These are phyloP conservation scores for Hyposoter dolosus DNA, from an alignment of 2,888 invertebrate species.

Conservation along the genomic window DNA sequence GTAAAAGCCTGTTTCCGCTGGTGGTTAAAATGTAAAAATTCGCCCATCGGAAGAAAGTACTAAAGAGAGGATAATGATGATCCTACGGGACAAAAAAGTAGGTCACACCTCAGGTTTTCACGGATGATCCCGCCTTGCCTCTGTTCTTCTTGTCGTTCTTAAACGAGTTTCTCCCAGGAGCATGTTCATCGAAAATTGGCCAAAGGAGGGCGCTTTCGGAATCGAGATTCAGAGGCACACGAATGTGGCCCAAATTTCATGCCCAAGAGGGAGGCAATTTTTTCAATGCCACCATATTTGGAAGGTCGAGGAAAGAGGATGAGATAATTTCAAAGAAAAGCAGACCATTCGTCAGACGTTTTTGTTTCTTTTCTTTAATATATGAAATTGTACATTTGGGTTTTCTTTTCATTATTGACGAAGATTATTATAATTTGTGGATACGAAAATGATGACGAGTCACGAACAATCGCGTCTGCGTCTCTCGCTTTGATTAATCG, in stretches of 20 bases:
- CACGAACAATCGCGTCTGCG: conserved; percentile 76
- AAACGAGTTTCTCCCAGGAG: conserved; percentile 57
- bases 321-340: conserved; percentile 1
- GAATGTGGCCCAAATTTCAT: conserved; percentile 23
- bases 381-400: conserved; percentile 56
- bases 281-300: conserved; percentile 8
- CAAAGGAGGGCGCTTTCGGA: conserved; percentile 53
- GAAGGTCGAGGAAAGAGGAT: neutral
- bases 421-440: conserved; percentile 1
- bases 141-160: conserved; percentile 17
- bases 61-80: conserved; percentile 4
- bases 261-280: conserved; percentile 9
- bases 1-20: neutral
- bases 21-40: neutral
- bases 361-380: conserved; percentile 35
- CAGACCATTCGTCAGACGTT: conserved; percentile 11
- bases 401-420: conserved; percentile 9
- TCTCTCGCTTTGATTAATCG: conserved; percentile 78
- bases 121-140: conserved; percentile 32
- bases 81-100: conserved; percentile 47
- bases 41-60: neutral
- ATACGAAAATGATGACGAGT: conserved; percentile 42
- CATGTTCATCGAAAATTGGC: conserved; percentile 47
- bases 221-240: conserved; percentile 18
- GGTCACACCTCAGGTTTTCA: conserved; percentile 42